phyloP scores from a whole-genome alignment of 2,113 vertebrate species.

The Callocephalon fimbriatum region DNA sequence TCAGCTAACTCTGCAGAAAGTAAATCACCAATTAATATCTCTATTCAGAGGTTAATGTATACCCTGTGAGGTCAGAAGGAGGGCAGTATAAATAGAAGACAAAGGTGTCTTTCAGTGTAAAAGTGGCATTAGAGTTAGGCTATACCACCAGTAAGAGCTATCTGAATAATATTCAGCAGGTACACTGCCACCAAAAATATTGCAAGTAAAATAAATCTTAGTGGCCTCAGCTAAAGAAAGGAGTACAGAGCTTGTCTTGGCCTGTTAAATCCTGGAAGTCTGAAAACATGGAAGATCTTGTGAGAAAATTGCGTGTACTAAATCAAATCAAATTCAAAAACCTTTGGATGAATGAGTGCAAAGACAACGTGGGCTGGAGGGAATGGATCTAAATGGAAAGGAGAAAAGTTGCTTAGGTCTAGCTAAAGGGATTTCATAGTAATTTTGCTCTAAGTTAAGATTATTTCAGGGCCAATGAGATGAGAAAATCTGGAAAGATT shows the following conservation, averaged over 20 bases:
- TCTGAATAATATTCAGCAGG: background rate
- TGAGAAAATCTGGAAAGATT: background rate
- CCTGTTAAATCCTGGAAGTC: background rate
- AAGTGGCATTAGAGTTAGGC: background rate
- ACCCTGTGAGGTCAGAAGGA: fast-evolving
- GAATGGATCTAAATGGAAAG: background rate
- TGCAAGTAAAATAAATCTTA: background rate
- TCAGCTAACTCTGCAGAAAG: background rate
- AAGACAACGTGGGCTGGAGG: background rate
- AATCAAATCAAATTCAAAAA: background rate
- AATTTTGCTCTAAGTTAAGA: background rate
- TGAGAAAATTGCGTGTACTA: background rate
- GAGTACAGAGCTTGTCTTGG: background rate
- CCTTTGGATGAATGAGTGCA: background rate
- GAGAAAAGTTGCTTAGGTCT: background rate
- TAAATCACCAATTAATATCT: background rate
- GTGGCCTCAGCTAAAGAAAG: background rate
- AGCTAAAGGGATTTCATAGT: background rate
- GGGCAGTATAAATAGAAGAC: background rate
- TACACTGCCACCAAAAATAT: background rate
- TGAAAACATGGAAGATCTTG: background rate
- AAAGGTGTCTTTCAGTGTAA: fast-evolving
- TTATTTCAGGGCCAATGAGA: background rate
- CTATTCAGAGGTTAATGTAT: background rate
- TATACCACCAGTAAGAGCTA: background rate